Conservation (phyloP, 2,113 vertebrate species). For the Columba janthina region DNA sequence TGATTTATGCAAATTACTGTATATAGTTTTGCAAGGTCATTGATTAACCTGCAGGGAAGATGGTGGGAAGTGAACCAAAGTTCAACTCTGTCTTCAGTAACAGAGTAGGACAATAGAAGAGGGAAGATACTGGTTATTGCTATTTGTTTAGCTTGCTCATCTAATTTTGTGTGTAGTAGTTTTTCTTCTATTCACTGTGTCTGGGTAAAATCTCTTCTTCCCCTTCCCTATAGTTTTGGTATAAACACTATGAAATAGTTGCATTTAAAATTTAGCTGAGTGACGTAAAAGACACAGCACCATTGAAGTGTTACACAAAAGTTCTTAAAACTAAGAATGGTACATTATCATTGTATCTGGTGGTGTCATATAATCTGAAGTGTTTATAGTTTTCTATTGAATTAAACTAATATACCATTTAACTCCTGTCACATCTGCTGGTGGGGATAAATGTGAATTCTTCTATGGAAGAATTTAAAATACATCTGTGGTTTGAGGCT, state of each 20-base stretch:
- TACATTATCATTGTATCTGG: background rate
- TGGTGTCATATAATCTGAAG: background rate
- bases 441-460: constrained; percentile 2
- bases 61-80: background rate
- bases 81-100: background rate
- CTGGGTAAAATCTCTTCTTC: background rate
- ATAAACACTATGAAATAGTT: background rate
- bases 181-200: background rate
- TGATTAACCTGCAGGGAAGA: background rate
- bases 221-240: background rate
- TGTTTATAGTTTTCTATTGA: background rate
- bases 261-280: background rate
- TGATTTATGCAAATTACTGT: background rate
- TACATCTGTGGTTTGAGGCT: constrained; percentile 53
- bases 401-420: constrained; percentile 29
- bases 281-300: background rate
- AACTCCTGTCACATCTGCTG: background rate
- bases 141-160: background rate
- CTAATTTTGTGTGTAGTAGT: background rate
- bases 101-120: background rate
- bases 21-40: background rate
- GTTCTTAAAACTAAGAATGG: background rate
- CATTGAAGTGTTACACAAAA: background rate
- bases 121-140: background rate
- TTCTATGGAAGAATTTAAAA: constrained; percentile 45